Conservation (phyloP, 2,113 vertebrate species). For the cattle (Bos taurus) region ARS-UCD2.0 NC_037348.1:19338501-19339000, state of each 20-base stretch:
- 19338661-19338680: neutral
- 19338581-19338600: neutral
- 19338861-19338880: slow-evolving; percentile 87
- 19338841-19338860: slow-evolving; percentile 83
- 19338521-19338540: neutral
- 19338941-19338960: slow-evolving; percentile 72
- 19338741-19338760: neutral
- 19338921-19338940: slow-evolving; percentile 80
- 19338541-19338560: neutral
- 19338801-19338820: slow-evolving; percentile 69
- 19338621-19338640: neutral
- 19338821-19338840: slow-evolving; percentile 60
- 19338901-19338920: slow-evolving; percentile 87
- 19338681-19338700: neutral
- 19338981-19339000: slow-evolving; percentile 56
- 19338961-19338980: slow-evolving; percentile 72
- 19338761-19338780: neutral
- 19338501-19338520: neutral
- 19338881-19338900: slow-evolving; percentile 88
- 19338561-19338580: neutral
- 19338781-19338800: neutral
- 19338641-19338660: neutral
- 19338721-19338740: neutral
- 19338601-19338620: neutral
- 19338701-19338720: neutral